These are phyloP conservation scores for Epizoanthus ramosus DNA, from an alignment of 92 coral and sea anemone species.

Conservation along the genomic window DNA sequence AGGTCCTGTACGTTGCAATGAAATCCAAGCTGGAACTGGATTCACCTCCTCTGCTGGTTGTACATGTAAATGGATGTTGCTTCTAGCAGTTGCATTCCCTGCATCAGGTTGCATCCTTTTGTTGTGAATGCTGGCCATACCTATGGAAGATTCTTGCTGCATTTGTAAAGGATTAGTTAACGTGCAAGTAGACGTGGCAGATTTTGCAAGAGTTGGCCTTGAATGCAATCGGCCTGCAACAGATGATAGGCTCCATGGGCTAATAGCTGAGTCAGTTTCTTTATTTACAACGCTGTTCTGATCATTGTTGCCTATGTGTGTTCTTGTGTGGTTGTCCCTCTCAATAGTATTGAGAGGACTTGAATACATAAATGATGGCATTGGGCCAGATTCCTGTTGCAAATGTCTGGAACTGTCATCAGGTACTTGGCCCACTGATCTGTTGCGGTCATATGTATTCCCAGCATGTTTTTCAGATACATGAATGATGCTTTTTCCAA, in stretches of 20 bases:
- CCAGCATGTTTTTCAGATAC: too few species aligned
- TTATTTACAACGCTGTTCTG: not conserved
- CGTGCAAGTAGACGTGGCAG: conserved; percentile 9
- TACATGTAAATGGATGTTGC: conserved; percentile 5
- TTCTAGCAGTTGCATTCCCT: not conserved
- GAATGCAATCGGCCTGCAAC: conserved; percentile 6
- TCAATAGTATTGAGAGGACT: conserved; percentile 7
- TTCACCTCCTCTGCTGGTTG: conserved; percentile 8
- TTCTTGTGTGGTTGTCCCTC: not conserved
- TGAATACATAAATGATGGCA: not conserved
- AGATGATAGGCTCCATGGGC: conserved; percentile 6
- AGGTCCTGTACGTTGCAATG: not conserved
- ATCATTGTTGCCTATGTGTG: not conserved
- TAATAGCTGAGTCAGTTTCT: not conserved
- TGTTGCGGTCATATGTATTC: not conserved
- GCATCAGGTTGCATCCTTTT: conserved; percentile 22
- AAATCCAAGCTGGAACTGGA: conserved; percentile 20
- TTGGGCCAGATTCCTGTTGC: not conserved
- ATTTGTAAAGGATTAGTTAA: conserved; percentile 15
- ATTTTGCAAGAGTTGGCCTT: conserved; percentile 5
- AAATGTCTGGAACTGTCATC: conserved; percentile 34
- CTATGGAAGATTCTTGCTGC: conserved; percentile 3
- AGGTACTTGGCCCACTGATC: not conserved
- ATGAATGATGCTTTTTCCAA: too few species aligned
- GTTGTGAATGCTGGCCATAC: not conserved